Percentiles rank a stretch among this genome's conserved stretches.
These are phyloP conservation scores for Stramonita haemastoma DNA, from an alignment of 2,888 invertebrate species.

Conservation along the genomic window DNA sequence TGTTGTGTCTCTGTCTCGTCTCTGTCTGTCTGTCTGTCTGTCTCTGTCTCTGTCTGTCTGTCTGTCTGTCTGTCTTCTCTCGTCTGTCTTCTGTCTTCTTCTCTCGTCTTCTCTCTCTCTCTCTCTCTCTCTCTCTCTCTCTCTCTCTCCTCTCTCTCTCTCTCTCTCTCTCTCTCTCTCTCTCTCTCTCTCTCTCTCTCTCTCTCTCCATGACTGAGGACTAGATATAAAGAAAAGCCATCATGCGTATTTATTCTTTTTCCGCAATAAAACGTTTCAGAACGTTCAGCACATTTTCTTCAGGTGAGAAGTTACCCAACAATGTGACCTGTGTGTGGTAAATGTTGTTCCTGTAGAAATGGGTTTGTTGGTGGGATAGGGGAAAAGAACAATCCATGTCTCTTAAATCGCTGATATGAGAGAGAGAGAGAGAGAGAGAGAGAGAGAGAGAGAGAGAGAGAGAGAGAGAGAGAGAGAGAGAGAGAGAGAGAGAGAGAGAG, in stretches of 20 bases:
- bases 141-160: neutral
- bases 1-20: neutral
- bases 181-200: slow-evolving; percentile 15
- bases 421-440: neutral
- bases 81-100: neutral
- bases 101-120: neutral
- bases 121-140: neutral
- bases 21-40: neutral
- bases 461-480: neutral
- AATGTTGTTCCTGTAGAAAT: no score
- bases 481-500: neutral
- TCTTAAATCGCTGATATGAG: no score
- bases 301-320: no score
- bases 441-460: neutral
- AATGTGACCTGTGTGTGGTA: no score
- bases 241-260: no score
- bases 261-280: no score
- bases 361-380: no score
- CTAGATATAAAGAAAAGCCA: no score
- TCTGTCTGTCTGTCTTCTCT: neutral
- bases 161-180: slow-evolving; percentile 19
- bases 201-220: neutral
- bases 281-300: no score
- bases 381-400: no score
- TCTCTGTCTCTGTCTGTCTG: neutral